A percentile compares a stretch with the other conserved stretches of the same genome.
Evolutionary conservation across 2,113 vertebrate species (phyloP).

Genomic region (Heterochromis multidens): DNA sequence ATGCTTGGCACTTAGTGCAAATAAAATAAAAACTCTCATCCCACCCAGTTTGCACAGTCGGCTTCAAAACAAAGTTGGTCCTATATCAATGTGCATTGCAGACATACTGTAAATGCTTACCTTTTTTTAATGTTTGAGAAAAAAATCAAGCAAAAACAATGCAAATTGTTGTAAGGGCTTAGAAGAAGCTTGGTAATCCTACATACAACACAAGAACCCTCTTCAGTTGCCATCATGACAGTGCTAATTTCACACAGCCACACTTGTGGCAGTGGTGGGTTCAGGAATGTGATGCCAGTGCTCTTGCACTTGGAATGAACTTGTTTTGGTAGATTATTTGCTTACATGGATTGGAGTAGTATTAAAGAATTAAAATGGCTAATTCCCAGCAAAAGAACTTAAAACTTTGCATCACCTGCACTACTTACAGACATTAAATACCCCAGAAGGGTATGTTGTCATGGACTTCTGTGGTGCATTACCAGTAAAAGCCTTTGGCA

Average conservation of each 20-base stretch:
- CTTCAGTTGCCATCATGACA: not conserved
- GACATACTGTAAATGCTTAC: not conserved
- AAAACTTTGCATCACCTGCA: not conserved
- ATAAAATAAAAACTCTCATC: not conserved
- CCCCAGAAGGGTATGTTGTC: conserved; percentile 42
- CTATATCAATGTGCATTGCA: not conserved
- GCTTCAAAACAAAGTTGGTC: not conserved
- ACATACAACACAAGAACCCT: not conserved
- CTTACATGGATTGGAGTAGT: accelerated
- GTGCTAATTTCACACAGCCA: not conserved
- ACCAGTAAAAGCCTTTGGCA: conserved; percentile 55
- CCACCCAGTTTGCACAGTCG: not conserved
- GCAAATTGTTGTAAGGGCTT: not conserved
- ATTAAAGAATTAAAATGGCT: not conserved
- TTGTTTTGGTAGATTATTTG: not conserved
- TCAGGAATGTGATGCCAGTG: accelerated
- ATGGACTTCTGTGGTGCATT: conserved; percentile 27
- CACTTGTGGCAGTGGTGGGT: not conserved
- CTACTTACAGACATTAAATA: conserved; percentile 20
- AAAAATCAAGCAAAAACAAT: not conserved
- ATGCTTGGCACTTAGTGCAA: not conserved
- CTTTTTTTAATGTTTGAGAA: not conserved
- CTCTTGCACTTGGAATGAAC: not conserved
- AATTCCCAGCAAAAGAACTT: not conserved
- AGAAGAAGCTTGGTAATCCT: not conserved